Conservation (phyloP, 2,113 vertebrate species). For the Cyanoderma ruficeps region DNA sequence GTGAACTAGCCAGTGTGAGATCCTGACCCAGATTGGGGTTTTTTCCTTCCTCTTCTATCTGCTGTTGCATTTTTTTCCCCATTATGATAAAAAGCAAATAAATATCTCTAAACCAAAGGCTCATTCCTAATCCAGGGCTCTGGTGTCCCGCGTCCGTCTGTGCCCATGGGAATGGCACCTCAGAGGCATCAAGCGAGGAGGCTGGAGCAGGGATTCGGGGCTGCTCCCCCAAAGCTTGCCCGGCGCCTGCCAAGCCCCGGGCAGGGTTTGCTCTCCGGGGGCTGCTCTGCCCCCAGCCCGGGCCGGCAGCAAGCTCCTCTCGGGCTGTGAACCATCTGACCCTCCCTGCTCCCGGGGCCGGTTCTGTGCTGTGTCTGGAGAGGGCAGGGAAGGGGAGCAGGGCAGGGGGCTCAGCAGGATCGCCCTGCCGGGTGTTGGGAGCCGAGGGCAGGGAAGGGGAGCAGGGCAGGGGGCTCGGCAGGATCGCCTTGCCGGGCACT, state of each 20-base stretch:
- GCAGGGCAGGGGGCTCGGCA: no score
- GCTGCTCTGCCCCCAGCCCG: background rate
- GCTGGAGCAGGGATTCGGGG: background rate
- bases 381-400: no score
- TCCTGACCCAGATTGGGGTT: conserved; percentile 65
- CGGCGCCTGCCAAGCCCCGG: background rate
- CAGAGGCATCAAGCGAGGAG: background rate
- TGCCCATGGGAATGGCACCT: conserved; percentile 41
- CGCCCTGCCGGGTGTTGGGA: background rate
- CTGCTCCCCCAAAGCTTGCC: background rate
- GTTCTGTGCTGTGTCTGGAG: background rate
- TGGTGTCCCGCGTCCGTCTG: background rate
- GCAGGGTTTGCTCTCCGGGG: background rate
- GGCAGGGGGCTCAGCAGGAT: no score
- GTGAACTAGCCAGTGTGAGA: conserved; percentile 75
- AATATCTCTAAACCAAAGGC: conserved; percentile 50
- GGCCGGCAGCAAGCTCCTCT: background rate
- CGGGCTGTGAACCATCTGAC: accelerated
- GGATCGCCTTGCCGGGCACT: no score
- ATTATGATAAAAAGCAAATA: conserved; percentile 70
- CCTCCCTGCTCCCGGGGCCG: background rate
- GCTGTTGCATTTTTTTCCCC: conserved; percentile 50
- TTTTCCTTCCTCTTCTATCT: conserved; percentile 59
- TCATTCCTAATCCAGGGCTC: conserved; percentile 40
- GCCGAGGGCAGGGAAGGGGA: background rate